Base-by-base conservation (phyloP, 2,888 invertebrate species). In the Nomada goodeniana region DNA sequence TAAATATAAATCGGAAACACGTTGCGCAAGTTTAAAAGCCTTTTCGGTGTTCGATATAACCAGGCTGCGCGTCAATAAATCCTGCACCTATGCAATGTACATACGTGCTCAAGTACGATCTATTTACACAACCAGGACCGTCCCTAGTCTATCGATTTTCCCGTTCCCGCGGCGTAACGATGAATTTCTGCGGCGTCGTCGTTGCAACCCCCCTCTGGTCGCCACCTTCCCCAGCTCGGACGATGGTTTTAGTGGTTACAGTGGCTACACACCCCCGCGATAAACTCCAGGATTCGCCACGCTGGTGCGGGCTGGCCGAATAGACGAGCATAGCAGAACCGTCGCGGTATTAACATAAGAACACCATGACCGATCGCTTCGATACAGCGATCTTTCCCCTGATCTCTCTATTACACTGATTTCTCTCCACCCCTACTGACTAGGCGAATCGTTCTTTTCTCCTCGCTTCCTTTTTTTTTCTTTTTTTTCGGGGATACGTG, bases 251-350 rank as follows among this genome's bases (percentile, higher is more conserved):
- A 91, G 91, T 90, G 91, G 92, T 92, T 91, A 92, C 93, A 92
- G 91, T 92, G 91, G 91, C 90, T 92, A 91, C 91, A 91, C 92
- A 92, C 92, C 92, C 92, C 91, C 91, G 89, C 91, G 92, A 92
- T 92, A 92, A 92, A 92, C 90, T 91, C 88, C 86, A 85, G 90
- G 90, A 93, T 93, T 93, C 92, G 92, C 89, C 87, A 93, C 92
- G 92, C 91, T 89, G 88, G 87, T 89, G 70, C 57, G 70, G 77
- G 64, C 68, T 71, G 79, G 59, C 69, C 73, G 88, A 86, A 90
- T 86, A 83, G 89, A 89, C 91, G 92, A 92, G 88, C 91, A 88
- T 88, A 88, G 85, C 91, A 90, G 86, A 86, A 86, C 87, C 76
- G 84, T 84, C 82, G 81, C 76, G 91, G 90, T 90, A 92, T 93